Percentiles rank a stretch among this genome's conserved stretches.
These are phyloP conservation scores for Epicampocera succincta DNA, from an alignment of 2,888 invertebrate genomes.

Conservation along the genomic window DNA sequence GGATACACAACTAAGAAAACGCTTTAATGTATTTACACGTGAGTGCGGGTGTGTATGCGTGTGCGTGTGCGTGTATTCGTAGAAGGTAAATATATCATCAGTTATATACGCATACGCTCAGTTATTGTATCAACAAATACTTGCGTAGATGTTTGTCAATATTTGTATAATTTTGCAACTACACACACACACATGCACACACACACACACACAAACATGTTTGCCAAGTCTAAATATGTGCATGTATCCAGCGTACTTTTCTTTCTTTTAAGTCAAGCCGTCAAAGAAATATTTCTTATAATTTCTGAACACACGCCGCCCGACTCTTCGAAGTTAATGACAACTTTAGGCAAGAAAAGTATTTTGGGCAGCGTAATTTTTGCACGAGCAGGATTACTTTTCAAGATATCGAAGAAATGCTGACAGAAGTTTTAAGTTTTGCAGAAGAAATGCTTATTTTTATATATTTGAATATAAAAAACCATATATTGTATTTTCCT, in stretches of 20 bases:
- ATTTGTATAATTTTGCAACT: slow-evolving; percentile 32
- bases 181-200: not conserved
- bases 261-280: slow-evolving; percentile 21
- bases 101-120: not conserved
- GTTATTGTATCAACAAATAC: slow-evolving; percentile 12
- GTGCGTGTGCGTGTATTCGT: too few species aligned
- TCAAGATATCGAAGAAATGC: too few species aligned
- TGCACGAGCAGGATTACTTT: too few species aligned
- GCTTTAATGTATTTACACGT: not conserved
- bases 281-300: slow-evolving; percentile 53
- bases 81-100: slow-evolving; percentile 54
- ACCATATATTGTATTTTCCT: too few species aligned
- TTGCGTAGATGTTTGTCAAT: slow-evolving; percentile 17
- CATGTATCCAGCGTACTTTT: not conserved
- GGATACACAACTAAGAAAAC: not conserved
- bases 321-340: not conserved
- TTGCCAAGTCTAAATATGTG: not conserved
- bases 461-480: too few species aligned
- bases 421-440: too few species aligned
- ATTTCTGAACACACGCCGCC: slow-evolving; percentile 19
- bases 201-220: not conserved
- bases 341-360: not conserved
- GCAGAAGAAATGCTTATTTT: too few species aligned
- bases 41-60: not conserved
- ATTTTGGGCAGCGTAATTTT: not conserved